Conservation (phyloP, 2,113 vertebrate genomes). For the Rhineura floridana region DNA sequence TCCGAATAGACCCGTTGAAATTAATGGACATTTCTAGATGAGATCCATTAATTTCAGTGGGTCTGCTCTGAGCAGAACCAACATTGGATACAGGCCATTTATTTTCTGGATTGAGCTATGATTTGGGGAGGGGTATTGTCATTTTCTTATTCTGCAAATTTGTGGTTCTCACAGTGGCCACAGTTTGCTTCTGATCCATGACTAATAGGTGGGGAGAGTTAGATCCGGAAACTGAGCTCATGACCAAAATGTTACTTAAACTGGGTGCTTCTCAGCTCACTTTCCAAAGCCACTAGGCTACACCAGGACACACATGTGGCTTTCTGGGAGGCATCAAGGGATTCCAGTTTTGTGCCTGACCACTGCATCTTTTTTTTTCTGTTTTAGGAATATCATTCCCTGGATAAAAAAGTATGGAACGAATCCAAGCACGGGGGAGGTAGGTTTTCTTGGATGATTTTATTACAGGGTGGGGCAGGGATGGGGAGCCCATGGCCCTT, state of each 20-base stretch:
- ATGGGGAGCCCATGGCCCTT: too few relatives aligned
- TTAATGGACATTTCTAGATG: too few relatives aligned
- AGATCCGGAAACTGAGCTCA: too few relatives aligned
- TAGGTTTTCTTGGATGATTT: constrained; percentile 59
- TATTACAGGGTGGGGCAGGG: too few relatives aligned
- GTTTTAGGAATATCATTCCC: constrained; percentile 91
- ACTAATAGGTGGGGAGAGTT: background rate
- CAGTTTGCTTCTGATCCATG: background rate
- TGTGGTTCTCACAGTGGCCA: too few relatives aligned
- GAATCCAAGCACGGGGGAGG: constrained; percentile 93
- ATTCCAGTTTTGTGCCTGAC: background rate
- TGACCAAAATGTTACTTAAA: background rate
- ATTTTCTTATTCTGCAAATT: too few relatives aligned
- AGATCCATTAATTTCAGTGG: too few relatives aligned
- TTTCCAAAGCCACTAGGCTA: too few relatives aligned
- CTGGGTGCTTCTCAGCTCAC: background rate
- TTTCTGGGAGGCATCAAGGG: accelerated
- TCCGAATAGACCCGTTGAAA: too few relatives aligned
- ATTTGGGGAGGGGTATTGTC: too few relatives aligned
- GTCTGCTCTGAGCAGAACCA: too few relatives aligned
- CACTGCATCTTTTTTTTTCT: background rate
- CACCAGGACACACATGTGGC: background rate
- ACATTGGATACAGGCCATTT: too few relatives aligned
- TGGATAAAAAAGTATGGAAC: constrained; percentile 98
- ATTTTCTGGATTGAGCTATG: background rate